Evolutionary conservation across 2,113 vertebrate species (phyloP).

Genomic region (Pelusios castaneus): DNA sequence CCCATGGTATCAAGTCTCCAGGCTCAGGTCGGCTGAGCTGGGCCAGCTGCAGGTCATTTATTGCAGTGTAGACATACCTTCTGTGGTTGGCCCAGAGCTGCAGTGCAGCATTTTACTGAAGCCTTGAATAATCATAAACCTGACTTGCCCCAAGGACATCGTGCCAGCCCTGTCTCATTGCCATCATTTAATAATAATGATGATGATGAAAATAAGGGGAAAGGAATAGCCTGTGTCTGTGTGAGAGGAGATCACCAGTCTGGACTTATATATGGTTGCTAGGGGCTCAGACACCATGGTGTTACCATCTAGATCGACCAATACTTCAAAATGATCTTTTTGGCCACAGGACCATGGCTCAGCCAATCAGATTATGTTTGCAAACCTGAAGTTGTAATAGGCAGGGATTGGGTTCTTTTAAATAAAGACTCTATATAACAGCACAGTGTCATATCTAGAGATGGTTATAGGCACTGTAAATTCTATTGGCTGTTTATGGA

Average conservation of each 20-base stretch:
- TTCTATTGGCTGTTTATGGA: fast-evolving
- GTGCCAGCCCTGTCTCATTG: background rate
- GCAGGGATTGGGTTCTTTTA: background rate
- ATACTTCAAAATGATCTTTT: background rate
- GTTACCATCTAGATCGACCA: background rate
- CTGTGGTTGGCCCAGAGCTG: background rate
- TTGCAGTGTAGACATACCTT: no score
- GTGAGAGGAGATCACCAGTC: background rate
- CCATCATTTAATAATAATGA: background rate
- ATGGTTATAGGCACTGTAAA: background rate
- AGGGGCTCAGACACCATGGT: fast-evolving
- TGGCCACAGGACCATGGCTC: background rate
- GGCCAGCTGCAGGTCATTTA: background rate
- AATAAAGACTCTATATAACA: fast-evolving
- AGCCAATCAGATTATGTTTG: background rate
- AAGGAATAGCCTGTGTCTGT: background rate
- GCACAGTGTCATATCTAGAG: background rate
- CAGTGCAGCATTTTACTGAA: background rate
- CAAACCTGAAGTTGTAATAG: fast-evolving
- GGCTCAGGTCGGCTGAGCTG: background rate
- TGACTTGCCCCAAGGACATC: background rate
- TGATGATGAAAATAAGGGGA: background rate
- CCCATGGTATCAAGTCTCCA: no score
- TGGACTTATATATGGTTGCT: background rate
- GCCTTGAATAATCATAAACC: fast-evolving